Percentiles rank a stretch among this genome's conserved stretches.
Evolutionary conservation across 2,797 vertebrate species (phyloP).

Genomic region (Arctocebus calabarensis): DNA sequence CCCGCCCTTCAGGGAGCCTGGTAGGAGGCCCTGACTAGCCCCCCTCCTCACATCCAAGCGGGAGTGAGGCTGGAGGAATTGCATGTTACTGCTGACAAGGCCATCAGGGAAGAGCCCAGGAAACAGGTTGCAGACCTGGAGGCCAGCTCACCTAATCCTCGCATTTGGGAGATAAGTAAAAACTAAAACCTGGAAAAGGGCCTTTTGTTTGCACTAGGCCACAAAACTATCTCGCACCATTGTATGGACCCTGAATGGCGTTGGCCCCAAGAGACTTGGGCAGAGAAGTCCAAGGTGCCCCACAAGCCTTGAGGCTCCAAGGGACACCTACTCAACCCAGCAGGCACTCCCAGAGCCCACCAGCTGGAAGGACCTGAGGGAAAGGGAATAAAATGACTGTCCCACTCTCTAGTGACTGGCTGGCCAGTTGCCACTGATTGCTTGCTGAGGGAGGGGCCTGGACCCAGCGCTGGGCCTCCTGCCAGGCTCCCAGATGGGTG

Average conservation of each 20-base stretch:
- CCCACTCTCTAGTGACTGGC: not conserved
- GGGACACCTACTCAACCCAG: not conserved
- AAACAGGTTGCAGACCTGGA: not conserved
- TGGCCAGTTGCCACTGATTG: not conserved
- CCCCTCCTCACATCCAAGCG: not conserved
- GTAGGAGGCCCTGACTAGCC: constrained; percentile 19
- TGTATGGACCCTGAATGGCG: not conserved
- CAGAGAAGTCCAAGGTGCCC: not conserved
- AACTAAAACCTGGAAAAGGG: not conserved
- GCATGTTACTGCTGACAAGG: not conserved
- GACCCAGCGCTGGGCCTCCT: not conserved
- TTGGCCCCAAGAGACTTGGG: not conserved
- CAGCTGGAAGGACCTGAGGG: not conserved
- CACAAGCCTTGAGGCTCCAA: not conserved
- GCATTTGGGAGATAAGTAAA: not conserved
- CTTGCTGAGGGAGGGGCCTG: not conserved
- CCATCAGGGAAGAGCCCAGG: not conserved
- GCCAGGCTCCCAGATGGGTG: not conserved
- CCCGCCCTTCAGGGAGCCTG: constrained; percentile 58
- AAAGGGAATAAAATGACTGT: not conserved
- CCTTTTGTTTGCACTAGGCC: not conserved
- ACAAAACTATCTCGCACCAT: not conserved
- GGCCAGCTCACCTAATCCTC: not conserved
- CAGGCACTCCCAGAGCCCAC: not conserved
- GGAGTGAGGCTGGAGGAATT: not conserved